Conservation (phyloP, 2,797 vertebrate genomes). For the Gallinago nigripennis region DNA sequence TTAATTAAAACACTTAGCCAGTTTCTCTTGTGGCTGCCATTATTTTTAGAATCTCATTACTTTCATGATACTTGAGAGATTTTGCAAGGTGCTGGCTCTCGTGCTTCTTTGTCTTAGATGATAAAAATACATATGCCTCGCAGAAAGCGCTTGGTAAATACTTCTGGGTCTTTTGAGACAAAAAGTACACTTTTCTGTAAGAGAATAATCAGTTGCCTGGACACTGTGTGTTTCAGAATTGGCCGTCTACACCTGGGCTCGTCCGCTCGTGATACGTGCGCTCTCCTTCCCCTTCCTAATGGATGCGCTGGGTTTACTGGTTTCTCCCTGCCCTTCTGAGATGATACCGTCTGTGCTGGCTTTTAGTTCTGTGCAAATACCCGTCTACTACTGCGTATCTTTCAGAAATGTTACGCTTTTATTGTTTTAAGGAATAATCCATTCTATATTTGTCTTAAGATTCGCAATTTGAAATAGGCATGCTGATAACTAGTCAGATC, state of each 20-base stretch:
- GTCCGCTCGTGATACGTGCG: background rate
- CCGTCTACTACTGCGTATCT: background rate
- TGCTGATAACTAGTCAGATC: background rate
- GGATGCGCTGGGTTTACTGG: background rate
- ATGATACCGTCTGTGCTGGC: background rate
- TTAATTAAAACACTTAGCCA: background rate
- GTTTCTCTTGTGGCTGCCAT: background rate
- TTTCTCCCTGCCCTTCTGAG: background rate
- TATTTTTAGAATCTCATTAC: conserved; percentile 47
- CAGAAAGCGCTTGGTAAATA: background rate
- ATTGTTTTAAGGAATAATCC: background rate
- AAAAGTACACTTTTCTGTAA: background rate
- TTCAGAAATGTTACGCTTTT: background rate
- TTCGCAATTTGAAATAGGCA: background rate
- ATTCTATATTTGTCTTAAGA: background rate
- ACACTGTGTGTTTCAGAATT: background rate
- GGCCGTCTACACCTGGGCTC: background rate
- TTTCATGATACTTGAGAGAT: conserved; percentile 24
- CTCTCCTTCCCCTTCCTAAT: background rate
- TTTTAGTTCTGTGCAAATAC: background rate
- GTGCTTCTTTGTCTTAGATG: background rate
- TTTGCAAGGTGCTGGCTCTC: background rate
- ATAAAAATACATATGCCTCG: background rate
- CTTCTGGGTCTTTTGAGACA: background rate
- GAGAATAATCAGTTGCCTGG: background rate